Evolutionary conservation across 2,797 vertebrate genomes (phyloP).

Genomic region (Arrhamphus sclerolepis): DNA sequence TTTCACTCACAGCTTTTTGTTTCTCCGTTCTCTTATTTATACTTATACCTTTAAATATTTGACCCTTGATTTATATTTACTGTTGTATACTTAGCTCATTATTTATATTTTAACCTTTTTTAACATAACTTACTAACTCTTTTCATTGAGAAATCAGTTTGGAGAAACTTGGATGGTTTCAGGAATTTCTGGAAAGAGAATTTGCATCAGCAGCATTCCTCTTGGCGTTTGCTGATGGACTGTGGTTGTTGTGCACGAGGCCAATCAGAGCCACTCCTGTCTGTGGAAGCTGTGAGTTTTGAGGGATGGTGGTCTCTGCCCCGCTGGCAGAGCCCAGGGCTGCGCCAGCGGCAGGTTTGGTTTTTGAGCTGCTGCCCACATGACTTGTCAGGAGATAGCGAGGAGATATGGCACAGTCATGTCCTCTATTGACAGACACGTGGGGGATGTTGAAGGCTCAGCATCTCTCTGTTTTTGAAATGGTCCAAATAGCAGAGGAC

Average conservation of each 20-base stretch:
- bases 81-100: neutral
- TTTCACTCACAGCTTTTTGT: conserved; percentile 29
- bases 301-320: conserved; percentile 42
- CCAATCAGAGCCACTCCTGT: conserved; percentile 28
- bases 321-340: conserved; percentile 55
- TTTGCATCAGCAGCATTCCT: conserved; percentile 5
- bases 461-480: conserved; percentile 40
- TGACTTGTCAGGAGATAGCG: conserved; percentile 50
- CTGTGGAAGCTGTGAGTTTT: conserved; percentile 40
- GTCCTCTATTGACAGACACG: conserved; percentile 22
- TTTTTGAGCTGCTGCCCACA: conserved; percentile 45
- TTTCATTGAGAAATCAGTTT: neutral
- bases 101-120: too few relatives aligned
- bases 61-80: neutral
- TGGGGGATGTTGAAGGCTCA: conserved; percentile 19
- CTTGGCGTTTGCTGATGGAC: conserved; percentile 15
- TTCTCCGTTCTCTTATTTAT: conserved; percentile 23
- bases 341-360: conserved; percentile 58
- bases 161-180: neutral
- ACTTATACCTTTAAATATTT: conserved; percentile 7
- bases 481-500: conserved; percentile 5
- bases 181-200: conserved; percentile 1
- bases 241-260: conserved; percentile 24
- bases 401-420: conserved; percentile 35
- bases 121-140: neutral